Evolutionary conservation across 2,113 vertebrate genomes (phyloP).

Genomic region (Apodemus sylvaticus): DNA sequence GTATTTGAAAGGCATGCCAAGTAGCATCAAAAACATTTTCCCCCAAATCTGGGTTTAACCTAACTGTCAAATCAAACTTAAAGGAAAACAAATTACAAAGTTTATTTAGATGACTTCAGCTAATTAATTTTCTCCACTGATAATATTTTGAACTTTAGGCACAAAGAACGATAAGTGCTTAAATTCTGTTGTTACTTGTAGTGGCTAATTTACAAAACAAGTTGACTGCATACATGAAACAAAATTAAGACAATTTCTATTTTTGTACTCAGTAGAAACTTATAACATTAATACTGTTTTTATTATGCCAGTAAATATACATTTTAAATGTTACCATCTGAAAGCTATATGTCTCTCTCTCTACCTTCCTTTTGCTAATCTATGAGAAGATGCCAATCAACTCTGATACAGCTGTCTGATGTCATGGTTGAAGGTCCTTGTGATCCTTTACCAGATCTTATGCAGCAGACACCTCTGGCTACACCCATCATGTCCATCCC

Average conservation of each 20-base stretch:
- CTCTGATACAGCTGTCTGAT: not conserved
- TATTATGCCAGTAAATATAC: not conserved
- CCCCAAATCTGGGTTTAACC: slow-evolving; percentile 72
- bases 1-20: slow-evolving; percentile 76
- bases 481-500: no score
- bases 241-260: slow-evolving; percentile 47
- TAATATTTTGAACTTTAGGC: slow-evolving; percentile 69
- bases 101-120: slow-evolving; percentile 61
- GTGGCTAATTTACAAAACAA: slow-evolving; percentile 63
- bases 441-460: not conserved
- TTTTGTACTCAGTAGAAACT: slow-evolving; percentile 55
- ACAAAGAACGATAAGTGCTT: slow-evolving; percentile 38
- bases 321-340: not conserved
- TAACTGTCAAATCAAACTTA: slow-evolving; percentile 77
- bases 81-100: slow-evolving; percentile 74
- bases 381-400: not conserved
- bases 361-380: slow-evolving; percentile 27
- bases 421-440: not conserved
- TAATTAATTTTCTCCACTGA: slow-evolving; percentile 75
- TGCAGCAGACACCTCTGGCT: not conserved
- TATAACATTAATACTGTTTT: slow-evolving; percentile 47
- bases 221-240: not conserved
- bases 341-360: not conserved
- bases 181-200: slow-evolving; percentile 44
- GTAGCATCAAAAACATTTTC: slow-evolving; percentile 72